Evolutionary conservation across 2,888 invertebrate genomes (phyloP).

Genomic region (Trachelus iudaicus): DNA sequence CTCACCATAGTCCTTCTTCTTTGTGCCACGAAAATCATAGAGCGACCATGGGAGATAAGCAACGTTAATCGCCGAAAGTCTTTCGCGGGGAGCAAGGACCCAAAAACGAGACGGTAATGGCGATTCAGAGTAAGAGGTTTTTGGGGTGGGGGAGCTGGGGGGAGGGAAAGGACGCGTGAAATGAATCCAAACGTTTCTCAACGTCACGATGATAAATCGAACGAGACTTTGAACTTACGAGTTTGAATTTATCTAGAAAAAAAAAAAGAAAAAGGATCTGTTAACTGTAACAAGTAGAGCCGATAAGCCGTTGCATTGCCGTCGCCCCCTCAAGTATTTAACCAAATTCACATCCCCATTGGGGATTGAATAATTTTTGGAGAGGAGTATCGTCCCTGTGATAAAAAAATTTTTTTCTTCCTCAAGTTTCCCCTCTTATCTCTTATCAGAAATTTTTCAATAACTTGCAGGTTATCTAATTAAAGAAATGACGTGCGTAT

Average conservation of each 20-base stretch:
- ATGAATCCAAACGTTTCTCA: background rate
- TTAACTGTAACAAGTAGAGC: background rate
- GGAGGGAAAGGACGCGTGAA: background rate
- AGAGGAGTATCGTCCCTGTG: background rate
- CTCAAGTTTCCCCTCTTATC: background rate
- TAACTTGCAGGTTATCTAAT: background rate
- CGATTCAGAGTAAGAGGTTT: slow-evolving; percentile 1
- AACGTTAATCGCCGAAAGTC: too few species aligned
- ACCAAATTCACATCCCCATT: background rate
- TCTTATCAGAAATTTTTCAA: background rate
- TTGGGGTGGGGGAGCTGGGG: background rate
- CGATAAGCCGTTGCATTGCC: background rate
- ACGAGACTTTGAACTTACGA: background rate
- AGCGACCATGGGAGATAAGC: too few species aligned
- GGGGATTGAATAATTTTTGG: background rate
- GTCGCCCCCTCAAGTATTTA: too few species aligned
- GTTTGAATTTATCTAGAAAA: background rate
- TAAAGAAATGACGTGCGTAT: accelerated
- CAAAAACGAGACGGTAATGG: too few species aligned
- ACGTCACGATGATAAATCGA: slow-evolving; percentile 11
- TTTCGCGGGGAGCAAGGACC: too few species aligned
- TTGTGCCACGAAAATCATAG: background rate
- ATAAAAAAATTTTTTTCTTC: background rate
- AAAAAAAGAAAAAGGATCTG: background rate
- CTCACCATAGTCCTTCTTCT: background rate